These are phyloP conservation scores for Xerus inauris DNA, from an alignment of 2,113 vertebrate genomes.

Conservation along the genomic window DNA sequence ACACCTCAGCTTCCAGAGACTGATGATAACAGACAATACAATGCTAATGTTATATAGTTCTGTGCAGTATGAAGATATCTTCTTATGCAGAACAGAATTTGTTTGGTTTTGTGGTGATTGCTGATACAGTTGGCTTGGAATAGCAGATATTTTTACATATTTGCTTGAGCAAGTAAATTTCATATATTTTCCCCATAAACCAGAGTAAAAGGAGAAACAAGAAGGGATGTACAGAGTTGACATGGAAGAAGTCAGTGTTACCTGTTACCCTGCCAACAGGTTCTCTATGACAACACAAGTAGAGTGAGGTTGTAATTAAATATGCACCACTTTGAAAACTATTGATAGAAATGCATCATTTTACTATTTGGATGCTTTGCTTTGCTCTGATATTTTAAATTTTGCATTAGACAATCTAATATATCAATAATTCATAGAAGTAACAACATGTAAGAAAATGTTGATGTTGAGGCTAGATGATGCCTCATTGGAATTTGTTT, in stretches of 20 bases:
- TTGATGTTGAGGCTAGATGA: not conserved
- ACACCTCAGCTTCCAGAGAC: not conserved
- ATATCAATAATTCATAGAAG: not conserved
- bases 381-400: not conserved
- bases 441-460: not conserved
- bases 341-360: not conserved
- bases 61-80: not conserved
- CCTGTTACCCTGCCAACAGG: not conserved
- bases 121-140: not conserved
- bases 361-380: not conserved
- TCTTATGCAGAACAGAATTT: not conserved
- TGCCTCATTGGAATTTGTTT: not conserved
- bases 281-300: not conserved
- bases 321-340: not conserved
- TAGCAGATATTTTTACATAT: not conserved
- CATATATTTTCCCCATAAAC: not conserved
- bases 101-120: not conserved
- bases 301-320: not conserved
- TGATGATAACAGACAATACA: not conserved
- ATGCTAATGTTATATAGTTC: not conserved
- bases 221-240: not conserved
- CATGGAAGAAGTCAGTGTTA: not conserved
- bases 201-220: not conserved
- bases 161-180: not conserved
- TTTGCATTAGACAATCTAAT: not conserved